Percentiles rank a stretch among this genome's conserved stretches.
These are phyloP conservation scores for Meriones psammophilus DNA, from an alignment of 2,797 vertebrate species.

Conservation along the genomic window DNA sequence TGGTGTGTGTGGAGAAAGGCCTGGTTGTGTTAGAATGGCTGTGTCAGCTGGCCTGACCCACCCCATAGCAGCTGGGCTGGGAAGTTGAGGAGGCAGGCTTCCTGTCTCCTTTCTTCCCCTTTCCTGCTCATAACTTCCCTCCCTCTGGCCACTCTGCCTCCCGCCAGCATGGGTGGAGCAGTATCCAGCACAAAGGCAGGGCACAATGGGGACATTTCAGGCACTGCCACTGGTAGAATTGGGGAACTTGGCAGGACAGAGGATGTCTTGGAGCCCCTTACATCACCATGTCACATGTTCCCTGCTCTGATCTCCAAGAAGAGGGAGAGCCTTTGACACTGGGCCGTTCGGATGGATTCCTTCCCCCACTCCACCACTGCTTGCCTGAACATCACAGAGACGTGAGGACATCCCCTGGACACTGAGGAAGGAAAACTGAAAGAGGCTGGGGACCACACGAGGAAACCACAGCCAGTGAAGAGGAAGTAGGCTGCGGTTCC, in stretches of 20 bases:
- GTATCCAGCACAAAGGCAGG: background rate
- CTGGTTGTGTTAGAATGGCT: background rate
- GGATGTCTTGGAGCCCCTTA: background rate
- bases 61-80: conserved; percentile 37
- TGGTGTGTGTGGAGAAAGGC: background rate
- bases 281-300: background rate
- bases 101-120: conserved; percentile 59
- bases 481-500: conserved; percentile 69
- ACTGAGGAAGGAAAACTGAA: conserved; percentile 9
- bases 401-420: background rate
- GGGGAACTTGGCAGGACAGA: background rate
- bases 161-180: background rate
- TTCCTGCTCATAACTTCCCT: conserved; percentile 48
- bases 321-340: background rate
- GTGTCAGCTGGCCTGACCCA: conserved; percentile 43
- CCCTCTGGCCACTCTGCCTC: background rate
- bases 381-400: background rate
- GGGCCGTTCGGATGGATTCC: background rate
- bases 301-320: background rate
- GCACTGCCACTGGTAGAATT: background rate
- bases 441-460: background rate
- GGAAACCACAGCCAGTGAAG: background rate
- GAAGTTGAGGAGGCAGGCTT: conserved; percentile 37
- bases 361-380: background rate
- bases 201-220: background rate